A percentile compares a stretch with the other conserved stretches of the same genome.
Evolutionary conservation across 92 coral and sea anemone genomes (phyloP).

Genomic region (Siderastrea radians): DNA sequence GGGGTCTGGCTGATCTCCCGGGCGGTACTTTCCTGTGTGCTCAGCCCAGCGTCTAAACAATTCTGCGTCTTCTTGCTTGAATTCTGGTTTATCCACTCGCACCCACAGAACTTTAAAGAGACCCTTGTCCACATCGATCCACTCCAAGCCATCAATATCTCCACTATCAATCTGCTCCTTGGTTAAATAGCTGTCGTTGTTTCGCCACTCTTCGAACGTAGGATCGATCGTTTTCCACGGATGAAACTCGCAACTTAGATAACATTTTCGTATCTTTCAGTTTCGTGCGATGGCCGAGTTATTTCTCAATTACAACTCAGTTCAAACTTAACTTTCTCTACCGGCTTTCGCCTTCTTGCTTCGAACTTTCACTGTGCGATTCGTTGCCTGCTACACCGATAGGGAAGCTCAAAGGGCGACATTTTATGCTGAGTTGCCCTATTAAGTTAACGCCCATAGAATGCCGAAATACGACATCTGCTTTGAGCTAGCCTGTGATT

Average conservation of each 20-base stretch:
- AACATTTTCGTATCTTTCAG: conserved; percentile 51
- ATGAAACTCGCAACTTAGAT: conserved; percentile 33
- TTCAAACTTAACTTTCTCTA: neutral
- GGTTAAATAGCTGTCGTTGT: conserved; percentile 16
- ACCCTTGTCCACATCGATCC: conserved; percentile 22
- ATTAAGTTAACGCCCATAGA: conserved; percentile 33
- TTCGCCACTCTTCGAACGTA: neutral
- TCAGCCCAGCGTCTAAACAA: conserved; percentile 48
- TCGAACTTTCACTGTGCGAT: neutral
- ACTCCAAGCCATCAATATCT: conserved; percentile 41
- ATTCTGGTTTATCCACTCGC: conserved; percentile 55
- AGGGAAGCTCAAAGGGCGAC: neutral
- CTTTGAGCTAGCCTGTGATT: conserved; percentile 8
- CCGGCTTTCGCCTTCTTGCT: conserved; percentile 38
- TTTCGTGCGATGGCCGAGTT: conserved; percentile 40
- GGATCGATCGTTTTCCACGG: conserved; percentile 41
- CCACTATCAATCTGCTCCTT: conserved; percentile 16
- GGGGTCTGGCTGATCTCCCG: conserved; percentile 43
- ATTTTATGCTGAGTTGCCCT: conserved; percentile 13
- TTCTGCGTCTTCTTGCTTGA: conserved; percentile 34
- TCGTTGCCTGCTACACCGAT: neutral
- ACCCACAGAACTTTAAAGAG: conserved; percentile 33
- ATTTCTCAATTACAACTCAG: conserved; percentile 33
- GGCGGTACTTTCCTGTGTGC: conserved; percentile 36
- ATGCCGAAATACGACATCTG: neutral